Percentiles rank a stretch among this genome's conserved stretches.
phyloP scores from a whole-genome alignment of 1,140 invertebrate genomes.

The Calosoma granatense region DNA sequence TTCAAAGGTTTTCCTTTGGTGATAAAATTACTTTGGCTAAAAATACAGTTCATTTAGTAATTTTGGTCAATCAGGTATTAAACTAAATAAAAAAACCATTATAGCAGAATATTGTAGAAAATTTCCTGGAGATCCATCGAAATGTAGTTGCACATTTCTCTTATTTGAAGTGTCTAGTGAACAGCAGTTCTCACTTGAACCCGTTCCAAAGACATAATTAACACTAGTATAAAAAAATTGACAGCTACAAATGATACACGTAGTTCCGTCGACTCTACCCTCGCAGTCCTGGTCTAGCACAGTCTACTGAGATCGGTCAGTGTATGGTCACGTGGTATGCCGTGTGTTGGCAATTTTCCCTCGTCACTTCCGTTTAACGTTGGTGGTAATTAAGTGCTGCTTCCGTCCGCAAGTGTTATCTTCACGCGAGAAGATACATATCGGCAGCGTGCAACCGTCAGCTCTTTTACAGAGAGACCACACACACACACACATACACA shows the following conservation, averaged over 20 bases:
- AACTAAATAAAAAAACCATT: too few relatives aligned
- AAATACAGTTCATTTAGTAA: background rate
- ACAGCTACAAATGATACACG: conserved; percentile 7
- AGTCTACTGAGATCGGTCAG: background rate
- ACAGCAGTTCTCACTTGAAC: background rate
- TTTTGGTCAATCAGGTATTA: too few relatives aligned
- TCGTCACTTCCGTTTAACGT: conserved; percentile 3
- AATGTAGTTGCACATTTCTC: too few relatives aligned
- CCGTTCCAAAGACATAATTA: conserved; percentile 3
- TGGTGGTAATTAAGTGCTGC: conserved; percentile 3
- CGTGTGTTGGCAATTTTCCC: background rate
- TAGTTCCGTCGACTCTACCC: too few relatives aligned
- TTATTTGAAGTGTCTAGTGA: background rate
- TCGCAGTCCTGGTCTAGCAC: background rate
- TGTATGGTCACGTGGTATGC: background rate
- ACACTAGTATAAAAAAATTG: conserved; percentile 2
- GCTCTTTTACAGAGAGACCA: conserved; percentile 1
- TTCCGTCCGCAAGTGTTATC: conserved; percentile 7
- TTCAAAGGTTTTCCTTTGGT: background rate
- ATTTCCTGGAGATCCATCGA: too few relatives aligned
- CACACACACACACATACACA: too few relatives aligned
- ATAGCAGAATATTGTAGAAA: too few relatives aligned
- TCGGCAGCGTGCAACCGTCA: background rate
- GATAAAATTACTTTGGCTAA: background rate
- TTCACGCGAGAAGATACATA: conserved; percentile 8